Evolutionary conservation across 1,140 invertebrate genomes (phyloP).

Genomic region (Trichoplusia ni): DNA sequence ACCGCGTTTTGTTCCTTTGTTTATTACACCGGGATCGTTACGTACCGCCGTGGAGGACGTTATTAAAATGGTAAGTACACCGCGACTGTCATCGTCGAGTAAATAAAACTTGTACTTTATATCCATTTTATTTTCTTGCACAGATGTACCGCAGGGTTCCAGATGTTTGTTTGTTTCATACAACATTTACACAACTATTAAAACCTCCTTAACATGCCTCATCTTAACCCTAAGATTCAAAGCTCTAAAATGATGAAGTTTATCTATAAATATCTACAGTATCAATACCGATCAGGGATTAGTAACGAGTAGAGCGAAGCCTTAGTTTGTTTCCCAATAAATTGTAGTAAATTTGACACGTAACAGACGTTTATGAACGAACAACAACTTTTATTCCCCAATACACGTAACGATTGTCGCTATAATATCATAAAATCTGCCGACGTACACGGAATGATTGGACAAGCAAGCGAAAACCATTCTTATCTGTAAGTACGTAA

Average conservation of each 20-base stretch:
- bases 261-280: background rate
- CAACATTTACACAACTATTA: too few relatives aligned
- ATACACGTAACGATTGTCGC: conserved; percentile 26
- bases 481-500: background rate
- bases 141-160: too few relatives aligned
- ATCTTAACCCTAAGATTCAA: background rate
- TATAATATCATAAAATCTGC: conserved; percentile 27
- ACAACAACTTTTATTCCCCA: conserved; percentile 30
- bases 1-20: conserved; percentile 22
- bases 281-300: background rate
- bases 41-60: too few relatives aligned
- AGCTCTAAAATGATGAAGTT: too few relatives aligned
- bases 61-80: too few relatives aligned
- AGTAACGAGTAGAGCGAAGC: background rate
- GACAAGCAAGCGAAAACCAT: background rate
- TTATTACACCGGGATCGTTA: background rate
- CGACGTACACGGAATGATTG: background rate
- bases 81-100: too few relatives aligned
- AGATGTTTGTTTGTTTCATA: too few relatives aligned
- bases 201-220: background rate
- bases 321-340: conserved; percentile 24
- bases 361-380: conserved; percentile 28
- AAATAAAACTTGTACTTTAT: too few relatives aligned
- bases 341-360: conserved; percentile 27
- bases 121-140: too few relatives aligned